Conservation (phyloP, 2,888 invertebrate species). For the Aphidius colemani region DNA sequence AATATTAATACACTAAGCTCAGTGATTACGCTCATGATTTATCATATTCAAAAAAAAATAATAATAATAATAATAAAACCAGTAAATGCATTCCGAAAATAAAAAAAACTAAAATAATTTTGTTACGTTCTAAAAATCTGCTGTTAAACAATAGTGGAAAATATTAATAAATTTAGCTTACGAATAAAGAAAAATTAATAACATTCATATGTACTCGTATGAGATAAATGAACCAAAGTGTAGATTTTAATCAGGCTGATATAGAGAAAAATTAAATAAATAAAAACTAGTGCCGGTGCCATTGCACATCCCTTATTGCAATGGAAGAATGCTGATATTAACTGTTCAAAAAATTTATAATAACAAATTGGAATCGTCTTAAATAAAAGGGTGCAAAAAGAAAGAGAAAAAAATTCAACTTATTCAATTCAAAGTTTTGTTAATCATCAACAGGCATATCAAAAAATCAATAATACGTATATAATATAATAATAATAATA, state of each 20-base stretch:
- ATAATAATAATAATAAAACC: slow-evolving; percentile 18
- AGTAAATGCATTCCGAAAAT: slow-evolving; percentile 36
- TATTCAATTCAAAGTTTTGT: too few relatives aligned
- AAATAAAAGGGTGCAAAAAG: too few relatives aligned
- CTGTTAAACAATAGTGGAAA: slow-evolving; percentile 29
- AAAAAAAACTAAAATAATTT: slow-evolving; percentile 33
- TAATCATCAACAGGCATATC: slow-evolving; percentile 20
- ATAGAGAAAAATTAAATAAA: slow-evolving; percentile 31
- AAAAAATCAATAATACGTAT: not conserved
- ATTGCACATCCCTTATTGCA: slow-evolving; percentile 37
- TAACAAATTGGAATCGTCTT: too few relatives aligned
- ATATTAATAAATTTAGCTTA: not conserved
- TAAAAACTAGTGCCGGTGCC: slow-evolving; percentile 37
- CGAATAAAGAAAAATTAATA: not conserved
- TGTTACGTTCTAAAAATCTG: slow-evolving; percentile 33
- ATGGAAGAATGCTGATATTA: not conserved
- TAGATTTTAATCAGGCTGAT: slow-evolving; percentile 33
- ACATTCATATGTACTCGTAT: not conserved
- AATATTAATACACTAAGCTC: slow-evolving; percentile 9
- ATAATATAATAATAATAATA: not conserved
- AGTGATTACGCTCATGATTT: slow-evolving; percentile 7
- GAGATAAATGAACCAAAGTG: slow-evolving; percentile 34
- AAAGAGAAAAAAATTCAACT: too few relatives aligned
- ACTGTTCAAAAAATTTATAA: too few relatives aligned
- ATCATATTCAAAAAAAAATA: slow-evolving; percentile 8